These are phyloP conservation scores for Drosophila suboccidentalis DNA, from an alignment of 2,888 invertebrate genomes.

Conservation along the genomic window DNA sequence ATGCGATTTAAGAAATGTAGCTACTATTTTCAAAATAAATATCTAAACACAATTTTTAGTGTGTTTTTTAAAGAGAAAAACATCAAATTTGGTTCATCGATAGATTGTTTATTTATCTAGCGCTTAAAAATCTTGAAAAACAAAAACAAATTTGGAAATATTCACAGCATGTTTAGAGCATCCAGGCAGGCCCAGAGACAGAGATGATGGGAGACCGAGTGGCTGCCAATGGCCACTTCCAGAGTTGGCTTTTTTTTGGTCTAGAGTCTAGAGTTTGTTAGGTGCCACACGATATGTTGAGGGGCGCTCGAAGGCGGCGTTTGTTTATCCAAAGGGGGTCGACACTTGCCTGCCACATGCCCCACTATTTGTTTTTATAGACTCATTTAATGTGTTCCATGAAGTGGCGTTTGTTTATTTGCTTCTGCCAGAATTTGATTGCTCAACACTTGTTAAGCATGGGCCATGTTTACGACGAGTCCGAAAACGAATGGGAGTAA, in stretches of 20 bases:
- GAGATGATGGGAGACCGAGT: slow-evolving; percentile 48
- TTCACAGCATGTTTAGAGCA: slow-evolving; percentile 68
- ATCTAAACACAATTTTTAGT: slow-evolving; percentile 36
- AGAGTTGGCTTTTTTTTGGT: slow-evolving; percentile 4
- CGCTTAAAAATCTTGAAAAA: slow-evolving; percentile 57
- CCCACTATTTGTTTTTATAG: slow-evolving; percentile 78
- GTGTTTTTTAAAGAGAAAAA: slow-evolving; percentile 26
- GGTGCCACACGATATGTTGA: slow-evolving; percentile 66
- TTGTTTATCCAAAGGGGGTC: slow-evolving; percentile 82
- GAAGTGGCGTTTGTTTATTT: slow-evolving; percentile 66
- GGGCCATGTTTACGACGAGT: slow-evolving; percentile 48
- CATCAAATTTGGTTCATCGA: slow-evolving; percentile 39
- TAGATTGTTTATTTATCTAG: slow-evolving; percentile 69
- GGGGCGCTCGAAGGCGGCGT: slow-evolving; percentile 65
- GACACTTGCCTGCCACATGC: slow-evolving; percentile 69
- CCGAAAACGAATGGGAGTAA: slow-evolving; percentile 21
- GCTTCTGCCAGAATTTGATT: slow-evolving; percentile 47
- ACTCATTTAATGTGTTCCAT: slow-evolving; percentile 75
- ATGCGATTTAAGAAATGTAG: slow-evolving; percentile 37
- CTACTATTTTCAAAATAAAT: slow-evolving; percentile 57
- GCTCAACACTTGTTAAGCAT: slow-evolving; percentile 68
- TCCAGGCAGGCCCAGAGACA: neutral
- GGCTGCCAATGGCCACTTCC: slow-evolving; percentile 53
- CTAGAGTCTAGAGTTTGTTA: slow-evolving; percentile 26
- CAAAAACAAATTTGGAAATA: slow-evolving; percentile 69